These are phyloP conservation scores for Delia radicum DNA, from an alignment of 1,140 invertebrate species.

Conservation along the genomic window DNA sequence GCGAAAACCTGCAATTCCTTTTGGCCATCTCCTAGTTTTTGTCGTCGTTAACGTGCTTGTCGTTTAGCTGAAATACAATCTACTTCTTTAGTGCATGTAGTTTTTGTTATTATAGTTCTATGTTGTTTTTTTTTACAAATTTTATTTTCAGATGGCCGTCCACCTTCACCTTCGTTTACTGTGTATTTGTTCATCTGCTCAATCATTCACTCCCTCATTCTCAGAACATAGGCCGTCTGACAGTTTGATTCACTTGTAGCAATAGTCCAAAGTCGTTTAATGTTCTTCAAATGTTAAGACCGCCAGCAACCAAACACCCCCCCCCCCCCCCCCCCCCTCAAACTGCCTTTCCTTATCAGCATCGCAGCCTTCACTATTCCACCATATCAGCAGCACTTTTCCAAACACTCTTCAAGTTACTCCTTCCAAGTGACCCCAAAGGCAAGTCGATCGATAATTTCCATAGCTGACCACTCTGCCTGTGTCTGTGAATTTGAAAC, in stretches of 20 bases:
- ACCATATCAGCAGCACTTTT: constrained; percentile 38
- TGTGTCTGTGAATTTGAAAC: constrained; percentile 53
- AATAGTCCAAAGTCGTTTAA: neutral
- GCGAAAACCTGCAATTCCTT: constrained; percentile 51
- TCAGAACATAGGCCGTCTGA: neutral
- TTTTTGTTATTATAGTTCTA: neutral
- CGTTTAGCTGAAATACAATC: constrained; percentile 15
- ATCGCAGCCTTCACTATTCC: constrained; percentile 41
- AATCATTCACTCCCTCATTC: constrained; percentile 27
- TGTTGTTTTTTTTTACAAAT: neutral
- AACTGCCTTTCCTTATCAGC: neutral
- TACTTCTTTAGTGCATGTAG: neutral
- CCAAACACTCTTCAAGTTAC: constrained; percentile 39
- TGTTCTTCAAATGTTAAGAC: neutral
- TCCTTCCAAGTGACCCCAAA: constrained; percentile 54
- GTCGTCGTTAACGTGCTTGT: constrained; percentile 28
- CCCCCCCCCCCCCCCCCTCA: neutral
- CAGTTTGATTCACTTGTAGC: neutral
- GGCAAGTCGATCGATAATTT: constrained; percentile 56
- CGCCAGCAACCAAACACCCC: neutral
- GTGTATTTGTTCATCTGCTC: constrained; percentile 21
- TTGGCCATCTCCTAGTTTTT: constrained; percentile 48
- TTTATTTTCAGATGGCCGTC: constrained; percentile 7
- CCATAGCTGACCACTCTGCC: constrained; percentile 54
- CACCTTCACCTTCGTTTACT: constrained; percentile 1